Percentiles rank a stretch among this genome's conserved stretches.
These are phyloP conservation scores for Micromussa lordhowensis DNA, from an alignment of 92 coral and sea anemone genomes.

Conservation along the genomic window DNA sequence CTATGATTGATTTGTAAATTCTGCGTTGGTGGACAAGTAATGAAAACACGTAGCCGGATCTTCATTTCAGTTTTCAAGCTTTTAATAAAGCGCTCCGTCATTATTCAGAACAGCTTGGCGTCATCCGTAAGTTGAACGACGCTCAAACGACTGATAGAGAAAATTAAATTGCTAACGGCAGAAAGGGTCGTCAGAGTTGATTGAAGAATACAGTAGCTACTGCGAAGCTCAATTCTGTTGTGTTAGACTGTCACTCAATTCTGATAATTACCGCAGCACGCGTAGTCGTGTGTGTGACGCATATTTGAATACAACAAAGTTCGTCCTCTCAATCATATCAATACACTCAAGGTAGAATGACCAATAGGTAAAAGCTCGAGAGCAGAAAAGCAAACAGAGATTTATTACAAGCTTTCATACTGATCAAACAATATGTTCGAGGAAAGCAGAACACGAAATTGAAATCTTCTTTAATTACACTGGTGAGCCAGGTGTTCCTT, in stretches of 20 bases:
- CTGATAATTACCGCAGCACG: neutral
- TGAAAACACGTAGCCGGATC: neutral
- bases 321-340: neutral
- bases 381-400: neutral
- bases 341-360: neutral
- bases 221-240: neutral
- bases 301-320: neutral
- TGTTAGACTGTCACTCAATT: neutral
- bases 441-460: neutral
- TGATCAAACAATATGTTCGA: neutral
- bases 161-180: neutral
- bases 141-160: neutral
- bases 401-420: neutral
- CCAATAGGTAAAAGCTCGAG: neutral
- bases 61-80: neutral
- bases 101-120: too few species aligned
- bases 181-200: neutral
- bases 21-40: neutral
- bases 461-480: neutral
- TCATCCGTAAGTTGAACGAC: neutral
- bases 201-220: neutral
- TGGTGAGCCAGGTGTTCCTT: slow-evolving; percentile 17
- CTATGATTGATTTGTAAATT: neutral
- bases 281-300: neutral
- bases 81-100: neutral